phyloP scores from a whole-genome alignment of 1,140 invertebrate genomes.

The Drosophila ohnishii region DNA sequence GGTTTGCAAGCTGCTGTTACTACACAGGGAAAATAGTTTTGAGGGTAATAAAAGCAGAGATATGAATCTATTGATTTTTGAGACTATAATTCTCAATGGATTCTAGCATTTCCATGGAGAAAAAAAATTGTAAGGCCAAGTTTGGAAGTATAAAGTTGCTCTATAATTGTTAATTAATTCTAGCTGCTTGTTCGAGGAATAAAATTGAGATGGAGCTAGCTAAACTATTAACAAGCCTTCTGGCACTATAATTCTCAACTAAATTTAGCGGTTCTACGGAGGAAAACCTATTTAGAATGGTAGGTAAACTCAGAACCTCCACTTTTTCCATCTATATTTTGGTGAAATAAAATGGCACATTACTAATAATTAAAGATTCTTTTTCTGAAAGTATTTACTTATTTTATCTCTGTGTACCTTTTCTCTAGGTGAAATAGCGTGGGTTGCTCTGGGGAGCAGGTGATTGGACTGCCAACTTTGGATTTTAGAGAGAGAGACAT shows the following conservation, averaged over 20 bases:
- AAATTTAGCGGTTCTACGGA: too few relatives aligned
- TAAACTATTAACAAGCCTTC: too few relatives aligned
- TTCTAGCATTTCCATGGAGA: background rate
- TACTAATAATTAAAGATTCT: background rate
- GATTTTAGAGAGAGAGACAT: background rate
- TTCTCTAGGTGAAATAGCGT: slow-evolving; percentile 13
- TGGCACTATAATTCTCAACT: too few relatives aligned
- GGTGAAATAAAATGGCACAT: background rate
- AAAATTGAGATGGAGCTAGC: too few relatives aligned
- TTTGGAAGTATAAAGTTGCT: background rate
- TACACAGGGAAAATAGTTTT: slow-evolving; percentile 1
- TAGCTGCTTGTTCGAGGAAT: background rate
- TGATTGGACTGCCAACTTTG: slow-evolving; percentile 40
- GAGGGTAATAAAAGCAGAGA: background rate
- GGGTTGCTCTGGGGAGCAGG: slow-evolving; percentile 28
- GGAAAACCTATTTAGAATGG: too few relatives aligned
- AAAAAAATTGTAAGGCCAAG: background rate
- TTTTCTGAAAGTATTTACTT: background rate
- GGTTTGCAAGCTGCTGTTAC: background rate
- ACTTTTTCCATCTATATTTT: too few relatives aligned
- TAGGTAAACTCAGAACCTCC: too few relatives aligned
- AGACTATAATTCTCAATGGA: background rate
- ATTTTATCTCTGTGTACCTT: slow-evolving; percentile 1
- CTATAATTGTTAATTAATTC: background rate
- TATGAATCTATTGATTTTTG: background rate